Conservation (phyloP, 1,140 invertebrate species). For the Rhyacophila brunnea region DNA sequence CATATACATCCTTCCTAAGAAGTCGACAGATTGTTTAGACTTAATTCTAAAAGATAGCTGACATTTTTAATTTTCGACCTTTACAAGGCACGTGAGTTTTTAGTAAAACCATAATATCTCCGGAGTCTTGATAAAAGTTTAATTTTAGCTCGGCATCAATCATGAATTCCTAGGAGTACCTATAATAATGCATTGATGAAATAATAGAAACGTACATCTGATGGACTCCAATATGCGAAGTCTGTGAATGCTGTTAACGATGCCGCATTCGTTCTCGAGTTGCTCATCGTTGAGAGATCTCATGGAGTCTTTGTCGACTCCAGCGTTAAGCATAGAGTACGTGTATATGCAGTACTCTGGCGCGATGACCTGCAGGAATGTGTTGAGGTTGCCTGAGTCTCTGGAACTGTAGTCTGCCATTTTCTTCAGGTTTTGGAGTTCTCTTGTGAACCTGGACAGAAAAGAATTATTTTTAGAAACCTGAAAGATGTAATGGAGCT, state of each 20-base stretch:
- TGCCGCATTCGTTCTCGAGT: slow-evolving; percentile 83
- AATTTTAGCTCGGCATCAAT: too few relatives aligned
- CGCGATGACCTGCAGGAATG: slow-evolving; percentile 83
- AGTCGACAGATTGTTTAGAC: too few relatives aligned
- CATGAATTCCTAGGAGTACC: too few relatives aligned
- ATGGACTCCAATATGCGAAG: slow-evolving; percentile 86
- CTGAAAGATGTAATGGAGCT: too few relatives aligned
- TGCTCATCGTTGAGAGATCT: slow-evolving; percentile 87
- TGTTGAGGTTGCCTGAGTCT: slow-evolving; percentile 88
- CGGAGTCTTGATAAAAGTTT: too few relatives aligned
- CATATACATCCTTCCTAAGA: too few relatives aligned
- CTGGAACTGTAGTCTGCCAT: slow-evolving; percentile 96
- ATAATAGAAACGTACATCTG: too few relatives aligned
- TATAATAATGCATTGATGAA: too few relatives aligned
- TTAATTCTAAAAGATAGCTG: too few relatives aligned
- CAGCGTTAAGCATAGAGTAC: slow-evolving; percentile 93
- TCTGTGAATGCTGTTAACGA: slow-evolving; percentile 92
- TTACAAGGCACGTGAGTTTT: too few relatives aligned
- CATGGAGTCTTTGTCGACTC: slow-evolving; percentile 85
- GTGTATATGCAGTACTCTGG: slow-evolving; percentile 95
- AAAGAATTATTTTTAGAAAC: slow-evolving; percentile 9
- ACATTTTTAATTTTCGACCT: too few relatives aligned
- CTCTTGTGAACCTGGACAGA: slow-evolving; percentile 75
- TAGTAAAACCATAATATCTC: too few relatives aligned
- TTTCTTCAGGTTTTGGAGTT: slow-evolving; percentile 91